These are phyloP conservation scores for Portunus trituberculatus DNA, from an alignment of 1,140 invertebrate species.

Conservation along the genomic window DNA sequence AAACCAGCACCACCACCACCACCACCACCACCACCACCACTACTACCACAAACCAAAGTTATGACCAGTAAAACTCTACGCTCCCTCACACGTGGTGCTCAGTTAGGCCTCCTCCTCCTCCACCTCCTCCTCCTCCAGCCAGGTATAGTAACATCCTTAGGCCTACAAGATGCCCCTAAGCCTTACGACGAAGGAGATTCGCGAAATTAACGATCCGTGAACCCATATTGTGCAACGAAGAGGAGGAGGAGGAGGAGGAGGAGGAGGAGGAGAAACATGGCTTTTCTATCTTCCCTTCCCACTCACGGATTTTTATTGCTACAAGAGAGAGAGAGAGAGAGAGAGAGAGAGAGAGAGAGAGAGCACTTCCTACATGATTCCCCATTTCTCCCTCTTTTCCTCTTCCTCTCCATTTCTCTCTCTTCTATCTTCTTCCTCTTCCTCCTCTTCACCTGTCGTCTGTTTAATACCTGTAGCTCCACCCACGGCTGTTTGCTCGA, in stretches of 20 bases:
- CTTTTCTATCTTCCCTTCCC: slow-evolving; percentile 13
- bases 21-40: neutral
- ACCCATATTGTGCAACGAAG: slow-evolving; percentile 29
- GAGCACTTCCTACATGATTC: slow-evolving; percentile 18
- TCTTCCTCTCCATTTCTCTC: neutral
- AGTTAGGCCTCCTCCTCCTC: neutral
- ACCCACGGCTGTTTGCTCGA: neutral
- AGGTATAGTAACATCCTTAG: neutral
- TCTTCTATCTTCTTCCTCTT: neutral
- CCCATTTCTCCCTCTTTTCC: neutral
- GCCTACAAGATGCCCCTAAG: slow-evolving; percentile 5
- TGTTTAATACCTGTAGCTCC: slow-evolving; percentile 31
- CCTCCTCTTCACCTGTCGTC: neutral
- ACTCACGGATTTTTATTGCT: neutral
- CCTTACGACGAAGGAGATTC: neutral
- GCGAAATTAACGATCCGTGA: slow-evolving; percentile 11
- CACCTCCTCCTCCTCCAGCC: neutral
- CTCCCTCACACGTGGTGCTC: neutral
- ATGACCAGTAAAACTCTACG: slow-evolving; percentile 7
- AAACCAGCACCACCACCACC: neutral
- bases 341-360: slow-evolving; percentile 36
- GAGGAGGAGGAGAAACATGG: neutral
- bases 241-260: slow-evolving; percentile 11
- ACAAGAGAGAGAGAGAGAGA: slow-evolving; percentile 52
- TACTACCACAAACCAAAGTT: neutral